phyloP scores from a whole-genome alignment of 2,113 vertebrate species.

The Lynx canadensis region DNA sequence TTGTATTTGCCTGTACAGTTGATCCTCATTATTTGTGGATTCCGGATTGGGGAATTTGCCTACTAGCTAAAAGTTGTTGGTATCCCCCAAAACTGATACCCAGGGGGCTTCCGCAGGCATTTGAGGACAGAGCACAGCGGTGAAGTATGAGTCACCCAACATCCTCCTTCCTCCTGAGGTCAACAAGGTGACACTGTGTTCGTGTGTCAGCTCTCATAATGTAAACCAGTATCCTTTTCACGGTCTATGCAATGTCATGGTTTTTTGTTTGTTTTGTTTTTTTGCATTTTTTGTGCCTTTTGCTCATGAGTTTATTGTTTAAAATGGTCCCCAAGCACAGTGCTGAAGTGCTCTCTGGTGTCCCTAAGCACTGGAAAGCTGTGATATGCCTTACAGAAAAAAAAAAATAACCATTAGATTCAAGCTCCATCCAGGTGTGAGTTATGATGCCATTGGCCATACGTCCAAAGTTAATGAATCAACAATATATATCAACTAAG shows the following conservation, averaged over 20 bases:
- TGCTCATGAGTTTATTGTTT: not conserved
- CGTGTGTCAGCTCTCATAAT: not conserved
- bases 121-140: not conserved
- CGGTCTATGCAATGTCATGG: not conserved
- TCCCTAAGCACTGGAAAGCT: not conserved
- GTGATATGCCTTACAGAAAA: not conserved
- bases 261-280: not conserved
- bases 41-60: not conserved
- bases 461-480: not conserved
- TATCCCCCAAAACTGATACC: not conserved
- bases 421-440: not conserved
- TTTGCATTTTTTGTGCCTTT: not conserved
- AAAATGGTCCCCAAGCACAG: not conserved
- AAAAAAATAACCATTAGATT: not conserved
- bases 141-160: not conserved
- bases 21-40: not conserved
- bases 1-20: not conserved
- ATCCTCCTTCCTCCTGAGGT: rapidly evolving
- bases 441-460: not conserved
- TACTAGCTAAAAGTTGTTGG: not conserved
- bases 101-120: not conserved
- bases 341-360: not conserved
- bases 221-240: not conserved
- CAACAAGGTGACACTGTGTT: not conserved
- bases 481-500: not conserved